A percentile compares a stretch with the other conserved stretches of the same genome.
phyloP scores from a whole-genome alignment of 2,113 vertebrate species.

The Oxyruncus cristatus region DNA sequence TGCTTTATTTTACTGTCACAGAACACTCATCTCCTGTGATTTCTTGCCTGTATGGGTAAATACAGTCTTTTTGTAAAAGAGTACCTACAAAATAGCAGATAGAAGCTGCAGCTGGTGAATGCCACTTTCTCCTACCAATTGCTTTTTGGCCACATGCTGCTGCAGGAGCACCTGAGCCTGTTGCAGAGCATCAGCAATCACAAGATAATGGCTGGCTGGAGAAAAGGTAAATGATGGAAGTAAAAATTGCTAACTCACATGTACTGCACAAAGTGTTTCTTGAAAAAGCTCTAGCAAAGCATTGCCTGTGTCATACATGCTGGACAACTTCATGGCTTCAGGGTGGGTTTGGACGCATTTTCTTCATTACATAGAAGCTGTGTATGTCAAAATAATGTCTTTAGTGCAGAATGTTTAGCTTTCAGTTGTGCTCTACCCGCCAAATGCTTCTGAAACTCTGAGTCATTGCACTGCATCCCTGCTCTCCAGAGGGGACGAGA shows the following conservation, averaged over 20 bases:
- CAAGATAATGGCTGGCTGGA: not conserved
- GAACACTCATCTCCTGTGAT: not conserved
- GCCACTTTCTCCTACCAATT: not conserved
- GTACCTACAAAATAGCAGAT: not conserved
- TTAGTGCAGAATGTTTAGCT: not conserved
- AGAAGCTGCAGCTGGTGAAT: constrained; percentile 13
- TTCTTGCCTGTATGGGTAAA: constrained; percentile 30
- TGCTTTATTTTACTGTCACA: not conserved
- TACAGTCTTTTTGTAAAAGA: not conserved
- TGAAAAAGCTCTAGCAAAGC: not conserved
- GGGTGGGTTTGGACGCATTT: not conserved
- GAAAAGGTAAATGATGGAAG: not conserved
- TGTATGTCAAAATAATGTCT: not conserved
- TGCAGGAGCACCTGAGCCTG: not conserved
- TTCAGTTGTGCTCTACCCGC: not conserved
- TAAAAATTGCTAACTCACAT: not conserved
- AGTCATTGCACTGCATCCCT: not conserved
- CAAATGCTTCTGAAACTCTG: not conserved
- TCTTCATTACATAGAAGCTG: not conserved
- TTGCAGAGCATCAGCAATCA: not conserved
- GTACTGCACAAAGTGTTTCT: not conserved
- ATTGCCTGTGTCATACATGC: accelerated
- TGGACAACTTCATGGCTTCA: not conserved
- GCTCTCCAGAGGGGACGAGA: not conserved
- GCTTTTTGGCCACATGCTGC: not conserved